These are phyloP conservation scores for Neoarius graeffei DNA, from an alignment of 2,113 vertebrate species.

Conservation along the genomic window DNA sequence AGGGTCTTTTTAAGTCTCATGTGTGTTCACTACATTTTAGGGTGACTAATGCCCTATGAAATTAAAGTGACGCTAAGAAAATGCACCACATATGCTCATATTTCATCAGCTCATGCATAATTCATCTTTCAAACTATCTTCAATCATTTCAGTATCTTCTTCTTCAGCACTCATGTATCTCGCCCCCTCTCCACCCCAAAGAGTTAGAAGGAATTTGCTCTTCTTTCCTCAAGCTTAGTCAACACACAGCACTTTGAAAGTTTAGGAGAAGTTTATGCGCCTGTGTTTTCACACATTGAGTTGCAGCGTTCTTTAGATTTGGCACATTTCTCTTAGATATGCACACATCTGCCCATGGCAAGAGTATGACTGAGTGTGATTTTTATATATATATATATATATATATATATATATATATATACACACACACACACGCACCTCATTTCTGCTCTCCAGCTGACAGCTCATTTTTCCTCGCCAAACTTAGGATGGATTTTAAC, in stretches of 20 bases:
- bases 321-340: slow-evolving; percentile 25
- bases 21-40: slow-evolving; percentile 33
- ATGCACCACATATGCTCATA: slow-evolving; percentile 62
- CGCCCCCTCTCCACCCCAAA: slow-evolving; percentile 21
- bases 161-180: slow-evolving; percentile 37
- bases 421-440: neutral
- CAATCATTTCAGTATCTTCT: slow-evolving; percentile 56
- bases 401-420: neutral
- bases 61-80: slow-evolving; percentile 61
- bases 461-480: neutral
- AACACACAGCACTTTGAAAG: slow-evolving; percentile 33
- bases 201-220: slow-evolving; percentile 51
- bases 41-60: slow-evolving; percentile 59
- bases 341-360: neutral
- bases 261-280: slow-evolving; percentile 16
- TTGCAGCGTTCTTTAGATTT: slow-evolving; percentile 15
- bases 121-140: slow-evolving; percentile 61
- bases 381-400: too few relatives aligned
- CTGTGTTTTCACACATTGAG: slow-evolving; percentile 14
- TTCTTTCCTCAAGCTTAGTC: slow-evolving; percentile 46
- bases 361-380: neutral
- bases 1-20: slow-evolving; percentile 46
- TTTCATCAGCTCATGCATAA: slow-evolving; percentile 69
- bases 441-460: neutral
- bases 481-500: slow-evolving; percentile 5